phyloP scores from a whole-genome alignment of 2,113 vertebrate genomes.

The Labeo rohita region DNA sequence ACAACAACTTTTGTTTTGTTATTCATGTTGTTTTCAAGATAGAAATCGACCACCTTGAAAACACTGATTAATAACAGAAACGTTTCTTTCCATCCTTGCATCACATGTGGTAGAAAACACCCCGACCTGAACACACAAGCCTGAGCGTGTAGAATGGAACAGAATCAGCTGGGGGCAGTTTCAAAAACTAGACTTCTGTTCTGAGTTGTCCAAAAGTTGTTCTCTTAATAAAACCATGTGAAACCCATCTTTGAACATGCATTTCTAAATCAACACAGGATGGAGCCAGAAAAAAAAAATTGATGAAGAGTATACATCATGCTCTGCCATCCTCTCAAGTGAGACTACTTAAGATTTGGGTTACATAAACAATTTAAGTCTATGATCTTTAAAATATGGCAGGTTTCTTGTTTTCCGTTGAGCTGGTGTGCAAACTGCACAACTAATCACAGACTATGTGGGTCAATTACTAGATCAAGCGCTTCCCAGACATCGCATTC shows the following conservation, averaged over 20 bases:
- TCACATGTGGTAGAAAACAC: not conserved
- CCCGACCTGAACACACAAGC: not conserved
- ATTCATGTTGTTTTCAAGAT: not conserved
- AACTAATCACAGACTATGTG: not conserved
- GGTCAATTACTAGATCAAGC: not conserved
- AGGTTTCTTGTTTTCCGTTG: not conserved
- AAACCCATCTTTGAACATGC: constrained; percentile 70
- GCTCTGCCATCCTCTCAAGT: not conserved
- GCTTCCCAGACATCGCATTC: not conserved
- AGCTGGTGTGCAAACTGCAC: not conserved
- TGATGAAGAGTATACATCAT: constrained; percentile 51
- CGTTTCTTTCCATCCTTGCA: not conserved
- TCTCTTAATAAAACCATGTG: constrained; percentile 67
- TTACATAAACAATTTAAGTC: constrained; percentile 18
- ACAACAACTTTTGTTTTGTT: not conserved
- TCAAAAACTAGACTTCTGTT: constrained; percentile 64
- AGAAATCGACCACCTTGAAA: not conserved
- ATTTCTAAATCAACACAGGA: constrained; percentile 63
- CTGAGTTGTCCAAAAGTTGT: constrained; percentile 55
- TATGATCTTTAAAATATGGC: not conserved
- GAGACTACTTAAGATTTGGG: constrained; percentile 56
- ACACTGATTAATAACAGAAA: not conserved
- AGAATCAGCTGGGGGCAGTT: constrained; percentile 48
- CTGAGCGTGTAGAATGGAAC: constrained; percentile 5
- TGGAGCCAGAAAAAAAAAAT: constrained; percentile 66